These are phyloP conservation scores for Hassar affinis DNA, from an alignment of 2,113 vertebrate species.

Conservation along the genomic window DNA sequence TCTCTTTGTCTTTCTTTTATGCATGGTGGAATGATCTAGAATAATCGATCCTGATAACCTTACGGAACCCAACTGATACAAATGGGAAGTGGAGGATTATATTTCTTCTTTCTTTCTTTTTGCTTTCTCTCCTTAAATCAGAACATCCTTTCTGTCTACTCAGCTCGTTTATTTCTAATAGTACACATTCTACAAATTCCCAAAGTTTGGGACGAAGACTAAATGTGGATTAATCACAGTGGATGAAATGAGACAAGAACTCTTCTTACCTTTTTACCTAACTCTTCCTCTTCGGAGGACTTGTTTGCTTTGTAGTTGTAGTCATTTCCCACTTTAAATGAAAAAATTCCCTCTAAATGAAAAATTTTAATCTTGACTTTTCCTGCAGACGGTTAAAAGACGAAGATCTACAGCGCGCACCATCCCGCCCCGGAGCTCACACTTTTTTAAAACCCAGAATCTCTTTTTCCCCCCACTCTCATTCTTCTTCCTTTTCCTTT, in stretches of 20 bases:
- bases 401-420: neutral
- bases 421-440: neutral
- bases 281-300: too few relatives aligned
- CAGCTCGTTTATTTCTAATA: neutral
- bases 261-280: constrained; percentile 14
- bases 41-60: too few relatives aligned
- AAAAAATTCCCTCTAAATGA: neutral
- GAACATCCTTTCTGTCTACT: neutral
- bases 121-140: neutral
- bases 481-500: neutral
- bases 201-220: neutral
- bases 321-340: neutral
- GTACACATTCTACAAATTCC: too few relatives aligned
- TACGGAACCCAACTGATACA: neutral
- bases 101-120: neutral
- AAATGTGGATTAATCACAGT: neutral
- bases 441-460: neutral
- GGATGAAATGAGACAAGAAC: neutral
- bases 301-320: neutral
- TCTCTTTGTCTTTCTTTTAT: neutral
- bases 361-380: neutral
- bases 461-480: neutral
- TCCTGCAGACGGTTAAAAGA: neutral
- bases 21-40: neutral
- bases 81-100: neutral